Evolutionary conservation across 2,797 vertebrate genomes (phyloP).

Genomic region (Lithobates pipiens): DNA sequence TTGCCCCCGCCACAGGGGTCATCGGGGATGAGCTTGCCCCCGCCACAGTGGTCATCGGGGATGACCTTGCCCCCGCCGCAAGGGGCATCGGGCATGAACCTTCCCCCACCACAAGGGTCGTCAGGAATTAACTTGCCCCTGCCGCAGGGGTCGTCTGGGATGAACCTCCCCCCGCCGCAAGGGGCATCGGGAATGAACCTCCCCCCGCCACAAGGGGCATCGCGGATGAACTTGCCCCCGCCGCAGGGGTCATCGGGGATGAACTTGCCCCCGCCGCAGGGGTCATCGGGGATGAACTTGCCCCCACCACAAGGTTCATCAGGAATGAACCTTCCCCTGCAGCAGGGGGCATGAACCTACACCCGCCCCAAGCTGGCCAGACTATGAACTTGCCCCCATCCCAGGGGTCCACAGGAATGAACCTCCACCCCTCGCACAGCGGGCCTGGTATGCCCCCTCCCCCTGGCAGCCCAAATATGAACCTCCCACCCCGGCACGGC

Average conservation of each 20-base stretch:
- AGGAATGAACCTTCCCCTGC: constrained; percentile 37
- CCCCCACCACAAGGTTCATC: constrained; percentile 66
- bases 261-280: not conserved
- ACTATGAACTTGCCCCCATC: constrained; percentile 42
- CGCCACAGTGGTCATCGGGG: too few relatives aligned
- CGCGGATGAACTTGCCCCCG: constrained; percentile 20
- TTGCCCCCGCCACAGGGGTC: too few relatives aligned
- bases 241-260: constrained; percentile 44
- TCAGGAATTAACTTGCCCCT: not conserved
- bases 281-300: constrained; percentile 16
- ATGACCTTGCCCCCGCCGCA: constrained; percentile 2
- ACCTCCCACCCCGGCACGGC: not conserved
- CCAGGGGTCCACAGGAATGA: constrained; percentile 38
- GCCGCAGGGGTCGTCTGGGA: not conserved
- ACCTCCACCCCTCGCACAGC: not conserved
- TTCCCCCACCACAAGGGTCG: not conserved
- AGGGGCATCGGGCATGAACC: not conserved
- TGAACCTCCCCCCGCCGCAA: constrained; percentile 64
- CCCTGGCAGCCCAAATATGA: constrained; percentile 3
- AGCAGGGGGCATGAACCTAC: too few relatives aligned
- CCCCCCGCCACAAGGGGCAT: constrained; percentile 57
- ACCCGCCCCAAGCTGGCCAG: constrained; percentile 62
- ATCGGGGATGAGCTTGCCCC: too few relatives aligned
- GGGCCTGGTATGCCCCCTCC: not conserved
- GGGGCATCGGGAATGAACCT: constrained; percentile 39